Percentiles rank a stretch among this genome's conserved stretches.
Conservation (phyloP, 2,113 vertebrate genomes). For the Corythoichthys haematopterus region DNA sequence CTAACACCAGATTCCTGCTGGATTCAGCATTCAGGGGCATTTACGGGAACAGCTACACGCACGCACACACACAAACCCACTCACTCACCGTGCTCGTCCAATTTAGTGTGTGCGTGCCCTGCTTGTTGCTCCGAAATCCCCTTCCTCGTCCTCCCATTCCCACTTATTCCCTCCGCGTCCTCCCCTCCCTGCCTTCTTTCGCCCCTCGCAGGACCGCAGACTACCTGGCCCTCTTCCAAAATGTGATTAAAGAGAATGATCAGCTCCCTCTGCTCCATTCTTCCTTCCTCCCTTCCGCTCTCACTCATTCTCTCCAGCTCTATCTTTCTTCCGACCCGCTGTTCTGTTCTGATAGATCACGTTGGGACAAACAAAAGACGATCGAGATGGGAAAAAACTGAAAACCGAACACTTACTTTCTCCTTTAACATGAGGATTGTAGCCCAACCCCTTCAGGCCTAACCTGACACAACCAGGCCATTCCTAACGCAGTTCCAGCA, state of each 20-base stretch:
- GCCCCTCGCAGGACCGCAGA: conserved; percentile 76
- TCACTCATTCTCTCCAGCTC: conserved; percentile 40
- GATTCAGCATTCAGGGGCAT: conserved; percentile 92
- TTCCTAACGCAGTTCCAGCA: conserved; percentile 70
- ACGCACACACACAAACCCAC: conserved; percentile 12
- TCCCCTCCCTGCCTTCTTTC: conserved; percentile 46
- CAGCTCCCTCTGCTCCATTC: conserved; percentile 83
- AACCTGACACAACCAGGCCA: conserved; percentile 19
- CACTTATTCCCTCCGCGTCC: conserved; percentile 44
- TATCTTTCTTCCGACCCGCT: conserved; percentile 84
- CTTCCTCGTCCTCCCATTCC: conserved; percentile 58
- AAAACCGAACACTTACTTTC: conserved; percentile 29
- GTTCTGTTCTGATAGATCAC: conserved; percentile 56
- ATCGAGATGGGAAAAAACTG: conserved; percentile 38
- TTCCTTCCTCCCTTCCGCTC: conserved; percentile 59
- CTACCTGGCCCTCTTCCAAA: conserved; percentile 95
- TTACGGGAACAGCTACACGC: conserved; percentile 89
- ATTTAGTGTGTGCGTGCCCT: conserved; percentile 44
- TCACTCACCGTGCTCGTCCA: conserved; percentile 39
- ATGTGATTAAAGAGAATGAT: conserved; percentile 99
- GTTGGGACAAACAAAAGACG: conserved; percentile 48
- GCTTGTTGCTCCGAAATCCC: conserved; percentile 41
- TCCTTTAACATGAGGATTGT: not conserved
- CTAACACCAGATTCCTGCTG: conserved; percentile 94
- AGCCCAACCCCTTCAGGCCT: conserved; percentile 28